A percentile compares a stretch with the other conserved stretches of the same genome.
phyloP scores from a whole-genome alignment of 30 jellyfish, hydroid and myxozoan genomes.

The Chrysaora quinquecirrha region DNA sequence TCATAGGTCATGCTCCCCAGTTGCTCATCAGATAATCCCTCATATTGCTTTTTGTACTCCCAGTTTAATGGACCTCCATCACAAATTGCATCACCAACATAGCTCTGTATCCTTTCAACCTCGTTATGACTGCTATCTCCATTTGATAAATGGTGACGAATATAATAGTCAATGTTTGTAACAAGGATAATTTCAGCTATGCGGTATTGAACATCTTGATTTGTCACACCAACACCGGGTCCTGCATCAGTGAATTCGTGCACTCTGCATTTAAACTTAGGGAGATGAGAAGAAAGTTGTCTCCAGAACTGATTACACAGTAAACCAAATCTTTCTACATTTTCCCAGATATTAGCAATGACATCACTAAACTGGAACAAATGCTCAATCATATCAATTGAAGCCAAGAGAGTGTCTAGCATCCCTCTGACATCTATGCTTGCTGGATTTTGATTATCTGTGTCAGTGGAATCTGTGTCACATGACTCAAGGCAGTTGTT shows the following conservation, averaged over 20 bases:
- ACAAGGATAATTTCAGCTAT: slow-evolving; percentile 22
- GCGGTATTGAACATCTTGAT: slow-evolving; percentile 16
- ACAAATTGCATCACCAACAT: slow-evolving; percentile 58
- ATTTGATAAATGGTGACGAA: slow-evolving; percentile 27
- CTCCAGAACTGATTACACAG: background rate
- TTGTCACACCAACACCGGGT: slow-evolving; percentile 31
- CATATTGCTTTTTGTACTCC: slow-evolving; percentile 37
- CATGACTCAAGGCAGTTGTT: slow-evolving; percentile 1
- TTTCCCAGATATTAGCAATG: slow-evolving; percentile 1
- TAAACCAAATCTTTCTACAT: background rate
- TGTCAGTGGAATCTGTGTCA: background rate
- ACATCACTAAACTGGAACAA: background rate
- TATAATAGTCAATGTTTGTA: slow-evolving; percentile 2
- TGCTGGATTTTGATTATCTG: background rate
- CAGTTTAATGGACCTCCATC: slow-evolving; percentile 35
- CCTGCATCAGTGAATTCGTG: slow-evolving; percentile 53
- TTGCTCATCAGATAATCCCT: slow-evolving; percentile 23
- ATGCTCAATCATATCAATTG: background rate
- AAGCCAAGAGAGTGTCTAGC: background rate
- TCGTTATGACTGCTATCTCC: slow-evolving; percentile 51
- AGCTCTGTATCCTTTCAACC: slow-evolving; percentile 32
- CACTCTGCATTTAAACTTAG: slow-evolving; percentile 14
- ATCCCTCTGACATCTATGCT: slow-evolving; percentile 5
- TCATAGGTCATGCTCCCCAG: slow-evolving; percentile 17
- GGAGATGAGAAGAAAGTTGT: slow-evolving; percentile 9